phyloP scores from a whole-genome alignment of 1,140 invertebrate genomes.

The Drosophila gunungcola region DNA sequence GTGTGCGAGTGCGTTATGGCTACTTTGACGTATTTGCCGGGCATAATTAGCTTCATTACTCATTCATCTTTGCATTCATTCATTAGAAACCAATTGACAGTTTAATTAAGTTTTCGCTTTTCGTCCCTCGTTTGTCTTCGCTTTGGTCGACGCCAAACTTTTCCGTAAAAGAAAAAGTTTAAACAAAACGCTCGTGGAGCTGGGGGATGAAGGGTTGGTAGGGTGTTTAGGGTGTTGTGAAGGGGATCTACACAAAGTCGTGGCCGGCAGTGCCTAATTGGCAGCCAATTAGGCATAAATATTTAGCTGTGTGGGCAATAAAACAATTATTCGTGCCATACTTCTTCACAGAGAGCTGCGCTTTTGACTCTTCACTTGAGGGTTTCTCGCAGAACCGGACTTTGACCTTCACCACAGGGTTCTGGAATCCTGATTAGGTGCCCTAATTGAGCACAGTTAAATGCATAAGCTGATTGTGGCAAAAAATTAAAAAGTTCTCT shows the following conservation, averaged over 20 bases:
- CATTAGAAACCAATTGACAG: conserved; percentile 75
- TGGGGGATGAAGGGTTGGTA: background rate
- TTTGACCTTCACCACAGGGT: conserved; percentile 32
- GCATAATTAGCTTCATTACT: conserved; percentile 71
- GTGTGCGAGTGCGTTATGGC: conserved; percentile 12
- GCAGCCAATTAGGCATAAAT: conserved; percentile 60
- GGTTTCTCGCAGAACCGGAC: conserved; percentile 4
- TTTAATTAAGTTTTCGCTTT: conserved; percentile 72
- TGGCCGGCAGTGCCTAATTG: conserved; percentile 49
- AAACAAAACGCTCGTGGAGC: conserved; percentile 25
- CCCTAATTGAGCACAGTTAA: conserved; percentile 55
- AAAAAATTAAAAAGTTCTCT: conserved; percentile 12
- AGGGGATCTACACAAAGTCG: conserved; percentile 33
- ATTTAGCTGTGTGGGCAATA: conserved; percentile 49
- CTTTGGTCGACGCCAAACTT: conserved; percentile 26
- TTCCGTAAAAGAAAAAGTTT: conserved; percentile 41
- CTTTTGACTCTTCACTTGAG: conserved; percentile 26
- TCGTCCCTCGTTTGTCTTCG: conserved; percentile 35
- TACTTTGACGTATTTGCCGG: conserved; percentile 53
- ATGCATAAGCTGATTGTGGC: conserved; percentile 48
- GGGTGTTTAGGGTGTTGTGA: background rate
- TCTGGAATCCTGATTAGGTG: conserved; percentile 30
- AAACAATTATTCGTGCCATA: conserved; percentile 52
- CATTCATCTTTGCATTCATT: conserved; percentile 68
- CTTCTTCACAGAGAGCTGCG: conserved; percentile 21